Base-by-base conservation (phyloP, 2,888 invertebrate species). In the Leucozona laternaria region DNA sequence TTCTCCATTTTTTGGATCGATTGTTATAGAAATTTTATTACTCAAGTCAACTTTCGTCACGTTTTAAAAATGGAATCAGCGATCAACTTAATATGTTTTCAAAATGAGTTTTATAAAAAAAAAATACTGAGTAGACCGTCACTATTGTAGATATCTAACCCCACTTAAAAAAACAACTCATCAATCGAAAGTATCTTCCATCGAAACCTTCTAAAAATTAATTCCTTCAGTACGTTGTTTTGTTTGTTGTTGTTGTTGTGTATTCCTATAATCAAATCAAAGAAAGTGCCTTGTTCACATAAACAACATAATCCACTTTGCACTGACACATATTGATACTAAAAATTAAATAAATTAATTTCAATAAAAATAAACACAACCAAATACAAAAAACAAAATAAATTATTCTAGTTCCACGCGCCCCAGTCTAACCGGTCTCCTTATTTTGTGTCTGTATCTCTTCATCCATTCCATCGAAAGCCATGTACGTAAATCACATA, bases 311-410 rank as follows among this genome's bases (percentile, higher is more conserved):
- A 62, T 57, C 81, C 68, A 81, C 70, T 76, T 71, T 71, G 17
- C 58, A 53, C 20, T 84, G 79, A 79, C 80, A 79, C 50, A 79
- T 80, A 84, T 80, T 71, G 80, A 84, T 79, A 71, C 64, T 66
- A 62, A 78, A 83, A 77, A 50, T 34, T 58, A 71, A 66, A 58
- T 73, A 57, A 79, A 83, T 76, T 66, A 17, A 48, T 66, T 66
- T 34, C 45, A 66, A 82, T 78, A 78, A 82, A 82, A 82, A 53
- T 60, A 77, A 82, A 72, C 45, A 55, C 37, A 37, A 28, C 28
- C 1, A 31, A 28, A 53, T 28, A 15, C 25, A 20, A 5, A 25
- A 62, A 13, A 15, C 37, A 0, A 62, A 66, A 66, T 48, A 79
- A 75, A 55, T 70, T 34, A 82, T 78, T 82, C 60, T 13, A 55